Conservation (phyloP, 1,140 invertebrate genomes). For the Adelges cooleyi region DNA sequence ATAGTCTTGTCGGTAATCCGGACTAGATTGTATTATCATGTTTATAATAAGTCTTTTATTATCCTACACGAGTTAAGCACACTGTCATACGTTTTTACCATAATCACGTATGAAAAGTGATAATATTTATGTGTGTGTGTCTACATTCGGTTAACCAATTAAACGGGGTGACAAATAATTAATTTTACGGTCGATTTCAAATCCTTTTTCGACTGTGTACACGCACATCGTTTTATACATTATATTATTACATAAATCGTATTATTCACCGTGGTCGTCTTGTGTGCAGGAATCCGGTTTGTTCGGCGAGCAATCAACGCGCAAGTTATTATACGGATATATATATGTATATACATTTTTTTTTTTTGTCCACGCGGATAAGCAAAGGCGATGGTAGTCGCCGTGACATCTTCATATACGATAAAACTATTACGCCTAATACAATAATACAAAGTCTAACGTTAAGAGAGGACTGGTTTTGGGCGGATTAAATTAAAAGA, state of each 20-base stretch:
- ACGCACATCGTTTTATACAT: neutral
- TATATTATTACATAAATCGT: neutral
- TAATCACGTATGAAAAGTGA: no score
- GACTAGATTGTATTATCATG: no score
- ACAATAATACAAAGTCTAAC: slow-evolving; percentile 4
- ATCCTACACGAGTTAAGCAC: no score
- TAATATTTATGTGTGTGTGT: no score
- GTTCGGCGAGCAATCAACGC: slow-evolving; percentile 11
- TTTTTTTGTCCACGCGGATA: no score
- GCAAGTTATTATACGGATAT: slow-evolving; percentile 5
- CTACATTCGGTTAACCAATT: slow-evolving; percentile 17
- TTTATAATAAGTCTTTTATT: no score
- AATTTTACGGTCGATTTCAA: slow-evolving; percentile 15
- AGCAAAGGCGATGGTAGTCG: no score
- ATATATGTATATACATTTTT: no score
- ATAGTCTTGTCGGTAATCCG: no score
- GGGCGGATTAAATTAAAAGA: slow-evolving; percentile 24
- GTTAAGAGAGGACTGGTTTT: slow-evolving; percentile 22
- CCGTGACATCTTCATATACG: slow-evolving; percentile 22
- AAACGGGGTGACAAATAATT: slow-evolving; percentile 24
- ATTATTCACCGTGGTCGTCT: neutral
- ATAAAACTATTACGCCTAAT: neutral
- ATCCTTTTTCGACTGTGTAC: neutral
- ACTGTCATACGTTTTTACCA: no score
- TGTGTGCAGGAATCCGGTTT: slow-evolving; percentile 12